Evolutionary conservation across 2,888 invertebrate genomes (phyloP).

Genomic region (Drosophila kokeensis): DNA sequence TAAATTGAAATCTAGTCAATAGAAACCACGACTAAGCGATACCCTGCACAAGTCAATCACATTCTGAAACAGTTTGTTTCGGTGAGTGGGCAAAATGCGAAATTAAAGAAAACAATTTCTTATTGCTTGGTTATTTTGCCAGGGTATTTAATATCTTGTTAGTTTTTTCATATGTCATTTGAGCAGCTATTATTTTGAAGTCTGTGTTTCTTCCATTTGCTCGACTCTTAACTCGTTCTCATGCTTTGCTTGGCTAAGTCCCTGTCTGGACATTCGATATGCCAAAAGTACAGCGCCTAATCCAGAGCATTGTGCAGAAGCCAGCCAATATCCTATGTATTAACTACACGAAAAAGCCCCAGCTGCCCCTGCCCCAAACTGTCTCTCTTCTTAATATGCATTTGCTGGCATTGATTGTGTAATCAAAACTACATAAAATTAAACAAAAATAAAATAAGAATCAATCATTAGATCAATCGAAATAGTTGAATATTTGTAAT

Average conservation of each 20-base stretch:
- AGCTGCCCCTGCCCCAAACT: neutral
- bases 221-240: neutral
- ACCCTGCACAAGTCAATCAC: neutral
- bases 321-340: conserved; percentile 44
- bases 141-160: neutral
- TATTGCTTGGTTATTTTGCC: neutral
- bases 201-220: conserved; percentile 15
- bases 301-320: conserved; percentile 35
- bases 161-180: conserved; percentile 48
- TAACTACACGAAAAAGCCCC: conserved; percentile 35
- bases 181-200: conserved; percentile 59
- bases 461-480: neutral
- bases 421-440: conserved; percentile 33
- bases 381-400: conserved; percentile 7
- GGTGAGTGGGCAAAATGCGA: neutral
- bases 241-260: conserved; percentile 3
- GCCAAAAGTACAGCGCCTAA: conserved; percentile 22
- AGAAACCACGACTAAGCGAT: neutral
- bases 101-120: neutral
- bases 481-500: neutral
- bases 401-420: conserved; percentile 8
- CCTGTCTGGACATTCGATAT: conserved; percentile 41
- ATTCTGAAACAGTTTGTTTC: neutral
- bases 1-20: neutral
- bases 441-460: neutral